Conservation (phyloP, 2,888 invertebrate species). For the Chymomyza procnemis region DNA sequence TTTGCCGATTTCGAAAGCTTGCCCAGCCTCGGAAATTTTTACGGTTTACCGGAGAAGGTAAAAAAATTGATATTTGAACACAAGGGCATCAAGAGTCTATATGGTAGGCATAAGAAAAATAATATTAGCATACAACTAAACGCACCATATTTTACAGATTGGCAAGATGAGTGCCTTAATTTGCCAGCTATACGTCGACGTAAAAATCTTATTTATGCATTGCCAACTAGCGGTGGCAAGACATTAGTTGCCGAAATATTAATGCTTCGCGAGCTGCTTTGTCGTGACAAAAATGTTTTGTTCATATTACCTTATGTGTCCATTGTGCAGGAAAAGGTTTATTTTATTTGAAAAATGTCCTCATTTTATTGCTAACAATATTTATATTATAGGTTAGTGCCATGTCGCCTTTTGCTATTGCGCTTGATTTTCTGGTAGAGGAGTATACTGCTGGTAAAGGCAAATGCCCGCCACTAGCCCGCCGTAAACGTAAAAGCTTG, state of each 20-base stretch:
- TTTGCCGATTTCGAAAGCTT: conserved; percentile 62
- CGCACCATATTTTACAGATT: conserved; percentile 82
- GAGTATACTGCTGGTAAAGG: conserved; percentile 97
- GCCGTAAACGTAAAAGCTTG: conserved; percentile 86
- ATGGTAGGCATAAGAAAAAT: conserved; percentile 82
- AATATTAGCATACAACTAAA: background rate
- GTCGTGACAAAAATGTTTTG: conserved; percentile 88
- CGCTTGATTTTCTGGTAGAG: conserved; percentile 92
- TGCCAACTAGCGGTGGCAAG: conserved; percentile 98
- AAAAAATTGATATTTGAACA: conserved; percentile 85
- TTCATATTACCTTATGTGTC: conserved; percentile 97
- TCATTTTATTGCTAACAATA: conserved; percentile 87
- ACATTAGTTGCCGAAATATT: conserved; percentile 97
- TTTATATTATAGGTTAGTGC: conserved; percentile 66
- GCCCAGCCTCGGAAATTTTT: conserved; percentile 82
- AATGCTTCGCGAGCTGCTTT: conserved; percentile 91
- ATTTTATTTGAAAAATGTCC: background rate
- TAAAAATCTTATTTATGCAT: conserved; percentile 91
- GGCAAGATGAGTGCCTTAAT: conserved; percentile 95
- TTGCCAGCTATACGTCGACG: conserved; percentile 85
- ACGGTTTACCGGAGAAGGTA: conserved; percentile 87
- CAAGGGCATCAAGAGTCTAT: conserved; percentile 89
- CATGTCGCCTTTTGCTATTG: conserved; percentile 91
- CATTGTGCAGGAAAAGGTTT: conserved; percentile 97
- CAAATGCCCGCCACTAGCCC: conserved; percentile 89